phyloP scores from a whole-genome alignment of 2,797 vertebrate genomes.

The Chelon auratus region DNA sequence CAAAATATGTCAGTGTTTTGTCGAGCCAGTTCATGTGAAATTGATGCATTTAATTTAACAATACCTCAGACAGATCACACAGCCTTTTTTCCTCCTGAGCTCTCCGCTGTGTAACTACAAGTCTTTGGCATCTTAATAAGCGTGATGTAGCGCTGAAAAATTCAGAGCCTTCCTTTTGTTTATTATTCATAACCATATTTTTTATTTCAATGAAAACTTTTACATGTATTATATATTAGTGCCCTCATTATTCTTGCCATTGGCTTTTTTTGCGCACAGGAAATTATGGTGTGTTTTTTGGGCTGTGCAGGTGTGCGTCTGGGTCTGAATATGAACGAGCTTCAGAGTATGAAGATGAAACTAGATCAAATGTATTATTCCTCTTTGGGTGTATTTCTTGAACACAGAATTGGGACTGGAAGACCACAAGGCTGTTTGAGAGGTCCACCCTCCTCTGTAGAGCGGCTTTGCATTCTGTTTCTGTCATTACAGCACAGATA shows the following conservation, averaged over 20 bases:
- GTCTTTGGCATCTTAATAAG: conserved; percentile 1
- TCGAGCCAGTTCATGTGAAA: background rate
- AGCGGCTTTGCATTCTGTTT: background rate
- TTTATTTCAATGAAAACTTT: background rate
- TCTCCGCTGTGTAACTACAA: background rate
- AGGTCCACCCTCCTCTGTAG: background rate
- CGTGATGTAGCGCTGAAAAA: background rate
- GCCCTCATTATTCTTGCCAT: background rate
- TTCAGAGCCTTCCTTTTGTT: background rate
- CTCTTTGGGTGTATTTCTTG: conserved; percentile 20
- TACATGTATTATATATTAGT: background rate
- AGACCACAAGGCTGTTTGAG: conserved; percentile 1
- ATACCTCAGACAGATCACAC: background rate
- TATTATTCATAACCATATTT: background rate
- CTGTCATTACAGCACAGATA: conserved; percentile 5
- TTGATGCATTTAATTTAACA: background rate
- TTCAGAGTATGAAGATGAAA: conserved; percentile 1
- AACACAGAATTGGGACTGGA: background rate
- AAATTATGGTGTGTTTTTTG: background rate
- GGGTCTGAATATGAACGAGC: background rate
- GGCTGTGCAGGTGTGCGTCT: background rate
- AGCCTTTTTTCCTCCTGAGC: background rate
- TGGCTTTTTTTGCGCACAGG: too few relatives aligned
- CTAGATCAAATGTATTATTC: background rate
- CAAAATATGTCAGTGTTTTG: background rate